These are phyloP conservation scores for Rousettus leschenaultii DNA, from an alignment of 2,113 vertebrate species.

Conservation along the genomic window DNA sequence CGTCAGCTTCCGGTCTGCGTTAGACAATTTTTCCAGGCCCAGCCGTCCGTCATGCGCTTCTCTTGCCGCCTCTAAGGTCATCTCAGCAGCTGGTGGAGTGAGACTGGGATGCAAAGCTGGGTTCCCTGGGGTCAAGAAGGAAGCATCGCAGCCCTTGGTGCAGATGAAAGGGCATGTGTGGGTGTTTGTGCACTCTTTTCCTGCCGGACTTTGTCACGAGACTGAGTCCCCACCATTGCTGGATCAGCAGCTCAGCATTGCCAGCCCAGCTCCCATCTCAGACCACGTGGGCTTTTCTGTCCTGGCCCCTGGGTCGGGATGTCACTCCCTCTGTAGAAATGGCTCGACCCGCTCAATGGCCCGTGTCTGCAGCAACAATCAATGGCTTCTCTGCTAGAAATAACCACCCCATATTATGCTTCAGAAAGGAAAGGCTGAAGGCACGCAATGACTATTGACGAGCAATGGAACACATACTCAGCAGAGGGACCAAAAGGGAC, in stretches of 20 bases:
- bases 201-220: background rate
- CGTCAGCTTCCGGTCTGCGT: background rate
- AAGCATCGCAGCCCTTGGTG: rapidly evolving
- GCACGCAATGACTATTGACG: rapidly evolving
- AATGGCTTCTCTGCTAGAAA: background rate
- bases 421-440: background rate
- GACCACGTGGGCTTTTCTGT: background rate
- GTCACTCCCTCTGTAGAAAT: background rate
- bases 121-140: background rate
- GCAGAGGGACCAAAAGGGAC: background rate
- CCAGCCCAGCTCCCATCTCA: background rate
- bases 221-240: background rate
- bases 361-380: background rate
- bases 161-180: background rate
- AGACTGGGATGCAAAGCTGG: background rate
- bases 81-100: background rate
- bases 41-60: rapidly evolving
- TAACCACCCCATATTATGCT: background rate
- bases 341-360: background rate
- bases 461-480: background rate
- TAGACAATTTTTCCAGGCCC: background rate
- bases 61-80: background rate
- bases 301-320: background rate
- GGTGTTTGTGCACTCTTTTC: background rate
- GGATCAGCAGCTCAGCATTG: background rate